A percentile compares a stretch with the other conserved stretches of the same genome.
Evolutionary conservation across 2,888 invertebrate species (phyloP).

Genomic region (Podabrus alpinus): DNA sequence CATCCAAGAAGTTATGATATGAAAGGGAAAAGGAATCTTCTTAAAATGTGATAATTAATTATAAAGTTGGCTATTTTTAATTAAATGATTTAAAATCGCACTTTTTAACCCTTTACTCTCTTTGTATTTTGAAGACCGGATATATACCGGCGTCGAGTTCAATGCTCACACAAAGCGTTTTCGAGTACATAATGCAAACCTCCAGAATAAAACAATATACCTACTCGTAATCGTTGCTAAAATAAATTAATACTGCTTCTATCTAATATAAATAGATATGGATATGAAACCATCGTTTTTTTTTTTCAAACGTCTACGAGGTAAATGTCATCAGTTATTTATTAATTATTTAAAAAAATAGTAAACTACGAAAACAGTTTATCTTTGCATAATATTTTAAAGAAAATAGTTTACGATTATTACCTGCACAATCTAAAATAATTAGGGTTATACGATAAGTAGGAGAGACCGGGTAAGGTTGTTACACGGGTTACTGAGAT

Average conservation of each 20-base stretch:
- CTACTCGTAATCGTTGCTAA: neutral
- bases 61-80: neutral
- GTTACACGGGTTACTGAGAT: too few relatives aligned
- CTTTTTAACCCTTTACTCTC: neutral
- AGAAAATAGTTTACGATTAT: too few relatives aligned
- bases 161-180: neutral
- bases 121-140: neutral
- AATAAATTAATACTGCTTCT: neutral
- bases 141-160: neutral
- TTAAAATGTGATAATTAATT: neutral
- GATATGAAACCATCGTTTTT: neutral
- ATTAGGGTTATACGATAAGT: too few relatives aligned
- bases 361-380: too few relatives aligned
- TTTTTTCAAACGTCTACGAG: too few relatives aligned
- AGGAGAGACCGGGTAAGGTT: too few relatives aligned
- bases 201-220: neutral
- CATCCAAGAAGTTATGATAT: neutral
- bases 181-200: neutral
- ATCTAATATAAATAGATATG: neutral
- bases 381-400: too few relatives aligned
- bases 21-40: neutral
- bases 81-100: neutral
- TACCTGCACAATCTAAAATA: too few relatives aligned
- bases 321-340: too few relatives aligned
- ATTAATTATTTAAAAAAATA: too few relatives aligned